A percentile compares a stretch with the other conserved stretches of the same genome.
phyloP scores from a whole-genome alignment of 2,888 invertebrate species.

The Brenthis ino region DNA sequence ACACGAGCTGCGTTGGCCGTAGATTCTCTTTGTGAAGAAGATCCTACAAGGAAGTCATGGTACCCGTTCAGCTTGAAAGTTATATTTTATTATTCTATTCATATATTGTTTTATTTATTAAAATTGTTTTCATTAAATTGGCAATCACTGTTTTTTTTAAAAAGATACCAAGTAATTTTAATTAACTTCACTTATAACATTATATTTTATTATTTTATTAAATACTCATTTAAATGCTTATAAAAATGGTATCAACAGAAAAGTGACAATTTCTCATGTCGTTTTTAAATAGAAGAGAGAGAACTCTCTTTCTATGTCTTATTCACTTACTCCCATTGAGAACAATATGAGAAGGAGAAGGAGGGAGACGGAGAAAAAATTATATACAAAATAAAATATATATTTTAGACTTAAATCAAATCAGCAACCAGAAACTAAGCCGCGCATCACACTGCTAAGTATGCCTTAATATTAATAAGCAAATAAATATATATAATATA shows the following conservation, averaged over 20 bases:
- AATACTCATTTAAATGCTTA: too few species aligned
- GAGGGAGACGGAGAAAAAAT: too few species aligned
- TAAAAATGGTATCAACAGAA: too few species aligned
- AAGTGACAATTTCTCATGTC: too few species aligned
- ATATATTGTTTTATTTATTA: background rate
- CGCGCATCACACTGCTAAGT: background rate
- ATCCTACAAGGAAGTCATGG: slow-evolving; percentile 23
- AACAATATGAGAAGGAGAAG: too few species aligned
- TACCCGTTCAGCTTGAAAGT: slow-evolving; percentile 20
- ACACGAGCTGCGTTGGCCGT: slow-evolving; percentile 41
- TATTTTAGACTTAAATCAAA: too few species aligned
- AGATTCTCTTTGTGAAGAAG: slow-evolving; percentile 36
- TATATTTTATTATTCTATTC: background rate
- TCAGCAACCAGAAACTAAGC: background rate
- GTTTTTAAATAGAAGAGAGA: too few species aligned
- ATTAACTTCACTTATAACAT: background rate
- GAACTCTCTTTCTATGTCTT: too few species aligned
- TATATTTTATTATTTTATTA: too few species aligned
- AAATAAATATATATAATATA: background rate
- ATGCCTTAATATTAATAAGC: background rate
- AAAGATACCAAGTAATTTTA: background rate
- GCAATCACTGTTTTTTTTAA: background rate
- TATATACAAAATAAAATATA: too few species aligned
- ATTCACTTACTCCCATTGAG: too few species aligned
- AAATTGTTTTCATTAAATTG: background rate